A percentile compares a stretch with the other conserved stretches of the same genome.
Conservation (phyloP, 2,888 invertebrate species). For the Calameuta idolon region DNA sequence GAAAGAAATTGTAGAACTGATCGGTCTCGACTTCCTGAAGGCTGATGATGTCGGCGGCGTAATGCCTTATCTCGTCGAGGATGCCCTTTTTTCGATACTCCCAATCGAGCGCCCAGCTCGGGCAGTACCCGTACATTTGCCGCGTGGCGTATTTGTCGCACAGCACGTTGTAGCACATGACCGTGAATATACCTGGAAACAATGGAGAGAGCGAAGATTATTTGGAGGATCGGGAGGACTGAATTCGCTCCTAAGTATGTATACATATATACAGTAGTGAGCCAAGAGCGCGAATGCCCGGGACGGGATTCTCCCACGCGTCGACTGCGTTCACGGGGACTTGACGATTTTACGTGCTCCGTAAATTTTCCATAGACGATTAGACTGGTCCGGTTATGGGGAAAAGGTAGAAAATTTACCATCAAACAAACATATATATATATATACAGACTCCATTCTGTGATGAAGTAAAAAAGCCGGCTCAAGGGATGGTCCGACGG, state of each 20-base stretch:
- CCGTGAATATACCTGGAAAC: conserved; percentile 91
- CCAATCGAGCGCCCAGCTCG: conserved; percentile 99
- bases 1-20: conserved; percentile 96
- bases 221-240: background rate
- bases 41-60: conserved; percentile 97
- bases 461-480: background rate
- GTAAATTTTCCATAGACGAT: background rate
- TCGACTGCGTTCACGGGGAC: background rate
- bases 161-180: conserved; percentile 99
- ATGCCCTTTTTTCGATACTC: conserved; percentile 98
- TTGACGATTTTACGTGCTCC: background rate
- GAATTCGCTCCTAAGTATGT: background rate
- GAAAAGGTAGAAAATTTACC: background rate
- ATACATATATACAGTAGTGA: background rate
- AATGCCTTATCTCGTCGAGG: conserved; percentile 95
- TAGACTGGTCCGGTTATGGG: background rate
- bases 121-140: conserved; percentile 99
- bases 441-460: background rate
- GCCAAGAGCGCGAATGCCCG: background rate
- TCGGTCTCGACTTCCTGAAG: conserved; percentile 99
- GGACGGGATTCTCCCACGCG: background rate
- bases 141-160: conserved; percentile 99
- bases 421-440: background rate
- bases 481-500: background rate
- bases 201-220: conserved; percentile 14